phyloP scores from a whole-genome alignment of 2,113 vertebrate genomes.

The Takifugu flavidus region DNA sequence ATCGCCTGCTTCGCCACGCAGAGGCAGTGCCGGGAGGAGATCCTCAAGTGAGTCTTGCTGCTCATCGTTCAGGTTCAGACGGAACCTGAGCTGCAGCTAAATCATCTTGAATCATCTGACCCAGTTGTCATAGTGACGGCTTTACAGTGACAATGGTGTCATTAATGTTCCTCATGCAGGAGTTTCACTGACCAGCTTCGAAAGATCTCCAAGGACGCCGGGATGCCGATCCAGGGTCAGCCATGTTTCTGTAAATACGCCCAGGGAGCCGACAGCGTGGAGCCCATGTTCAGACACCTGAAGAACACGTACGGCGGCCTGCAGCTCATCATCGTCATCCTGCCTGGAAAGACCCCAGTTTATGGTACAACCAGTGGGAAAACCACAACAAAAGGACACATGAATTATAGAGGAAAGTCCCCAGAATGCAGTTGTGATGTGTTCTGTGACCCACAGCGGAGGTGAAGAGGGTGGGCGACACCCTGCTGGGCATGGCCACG shows the following conservation, averaged over 20 bases:
- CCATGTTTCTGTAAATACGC: slow-evolving; percentile 97
- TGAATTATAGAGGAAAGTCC: accelerated
- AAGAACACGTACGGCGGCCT: slow-evolving; percentile 96
- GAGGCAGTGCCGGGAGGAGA: slow-evolving; percentile 92
- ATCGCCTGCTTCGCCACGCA: slow-evolving; percentile 96
- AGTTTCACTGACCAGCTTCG: slow-evolving; percentile 94
- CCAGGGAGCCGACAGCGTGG: slow-evolving; percentile 94
- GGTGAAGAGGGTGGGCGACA: slow-evolving; percentile 96
- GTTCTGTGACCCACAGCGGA: slow-evolving; percentile 75
- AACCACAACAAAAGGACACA: too few species aligned
- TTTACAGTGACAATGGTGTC: too few species aligned
- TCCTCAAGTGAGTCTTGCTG: slow-evolving; percentile 81
- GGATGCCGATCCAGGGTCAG: slow-evolving; percentile 96
- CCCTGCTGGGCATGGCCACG: slow-evolving; percentile 93
- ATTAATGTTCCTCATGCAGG: slow-evolving; percentile 58
- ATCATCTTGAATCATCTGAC: too few species aligned
- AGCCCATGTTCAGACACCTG: slow-evolving; percentile 96
- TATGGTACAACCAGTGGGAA: slow-evolving; percentile 77
- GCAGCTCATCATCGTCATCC: slow-evolving; percentile 95
- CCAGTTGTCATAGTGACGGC: too few species aligned
- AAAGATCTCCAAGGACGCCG: slow-evolving; percentile 95
- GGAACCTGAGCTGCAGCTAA: too few species aligned
- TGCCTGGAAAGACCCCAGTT: slow-evolving; percentile 92
- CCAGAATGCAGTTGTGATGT: too few species aligned
- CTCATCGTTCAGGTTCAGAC: too few species aligned